These are phyloP conservation scores for Drosophila engyochracea DNA, from an alignment of 2,888 invertebrate genomes.

Conservation along the genomic window DNA sequence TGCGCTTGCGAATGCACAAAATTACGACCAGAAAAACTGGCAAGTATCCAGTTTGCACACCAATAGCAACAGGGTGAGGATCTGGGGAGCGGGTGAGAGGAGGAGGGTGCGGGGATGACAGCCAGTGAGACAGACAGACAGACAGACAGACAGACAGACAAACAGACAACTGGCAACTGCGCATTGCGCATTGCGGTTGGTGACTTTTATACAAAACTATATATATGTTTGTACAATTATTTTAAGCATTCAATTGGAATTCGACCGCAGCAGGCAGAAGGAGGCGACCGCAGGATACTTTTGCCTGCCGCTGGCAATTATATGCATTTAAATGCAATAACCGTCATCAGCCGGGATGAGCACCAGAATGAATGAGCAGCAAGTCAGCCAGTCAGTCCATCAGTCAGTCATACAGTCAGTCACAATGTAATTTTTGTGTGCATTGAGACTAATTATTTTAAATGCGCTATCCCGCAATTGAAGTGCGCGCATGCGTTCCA, in stretches of 20 bases:
- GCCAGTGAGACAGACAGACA: constrained; percentile 2
- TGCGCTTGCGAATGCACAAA: constrained; percentile 24
- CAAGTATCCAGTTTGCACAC: constrained; percentile 53
- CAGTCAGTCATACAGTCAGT: constrained; percentile 7
- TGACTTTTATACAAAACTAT: constrained; percentile 54
- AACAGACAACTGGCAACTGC: constrained; percentile 67
- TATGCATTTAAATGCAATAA: constrained; percentile 81
- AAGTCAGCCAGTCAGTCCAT: not conserved
- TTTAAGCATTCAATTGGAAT: constrained; percentile 81
- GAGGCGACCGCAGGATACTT: constrained; percentile 67
- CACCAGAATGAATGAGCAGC: constrained; percentile 13
- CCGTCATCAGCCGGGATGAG: constrained; percentile 70
- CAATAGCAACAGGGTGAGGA: not conserved
- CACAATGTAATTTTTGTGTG: constrained; percentile 31
- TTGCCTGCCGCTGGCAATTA: constrained; percentile 64
- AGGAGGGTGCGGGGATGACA: not conserved
- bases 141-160: constrained; percentile 3
- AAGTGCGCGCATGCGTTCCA: constrained; percentile 75
- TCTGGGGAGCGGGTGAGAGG: not conserved
- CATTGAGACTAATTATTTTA: constrained; percentile 73
- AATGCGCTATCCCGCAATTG: constrained; percentile 68
- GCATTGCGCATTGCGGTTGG: constrained; percentile 76
- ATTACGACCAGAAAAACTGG: constrained; percentile 78
- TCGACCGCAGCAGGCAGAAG: constrained; percentile 66
- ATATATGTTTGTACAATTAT: constrained; percentile 67